Evolutionary conservation across 2,113 vertebrate genomes (phyloP).

Genomic region (Stomatorhinus ivindoensis): DNA sequence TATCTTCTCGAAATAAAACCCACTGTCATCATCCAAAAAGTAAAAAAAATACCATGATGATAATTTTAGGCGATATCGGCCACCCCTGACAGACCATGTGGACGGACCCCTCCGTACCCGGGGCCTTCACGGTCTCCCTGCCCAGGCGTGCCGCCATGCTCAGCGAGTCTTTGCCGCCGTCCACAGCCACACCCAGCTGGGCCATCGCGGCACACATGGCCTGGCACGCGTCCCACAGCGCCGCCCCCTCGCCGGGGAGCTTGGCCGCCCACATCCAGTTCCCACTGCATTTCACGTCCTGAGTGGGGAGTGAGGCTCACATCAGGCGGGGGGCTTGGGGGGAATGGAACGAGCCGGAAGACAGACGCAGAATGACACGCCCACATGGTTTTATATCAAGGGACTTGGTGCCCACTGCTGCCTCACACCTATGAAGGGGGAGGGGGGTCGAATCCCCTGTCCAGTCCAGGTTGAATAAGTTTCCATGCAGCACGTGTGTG

Average conservation of each 20-base stretch:
- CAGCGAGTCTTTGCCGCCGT: slow-evolving; percentile 87
- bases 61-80: too few relatives aligned
- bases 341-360: not conserved
- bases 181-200: slow-evolving; percentile 74
- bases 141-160: slow-evolving; percentile 86
- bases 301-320: slow-evolving; percentile 9
- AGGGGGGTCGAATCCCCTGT: too few relatives aligned
- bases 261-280: slow-evolving; percentile 96
- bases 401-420: not conserved
- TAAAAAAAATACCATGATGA: too few relatives aligned
- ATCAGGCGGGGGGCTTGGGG: not conserved
- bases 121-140: slow-evolving; percentile 72
- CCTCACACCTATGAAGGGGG: too few relatives aligned
- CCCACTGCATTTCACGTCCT: slow-evolving; percentile 88
- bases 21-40: too few relatives aligned
- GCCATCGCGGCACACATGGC: slow-evolving; percentile 81
- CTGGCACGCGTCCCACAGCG: slow-evolving; percentile 72
- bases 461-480: too few relatives aligned
- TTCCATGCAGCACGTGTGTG: too few relatives aligned
- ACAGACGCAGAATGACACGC: not conserved
- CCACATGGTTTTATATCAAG: not conserved
- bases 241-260: slow-evolving; percentile 73
- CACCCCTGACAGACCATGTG: not conserved
- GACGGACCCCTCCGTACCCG: slow-evolving; percentile 54
- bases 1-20: too few relatives aligned